Evolutionary conservation across 2,113 vertebrate species (phyloP).

Genomic region (Chrysemys picta): DNA sequence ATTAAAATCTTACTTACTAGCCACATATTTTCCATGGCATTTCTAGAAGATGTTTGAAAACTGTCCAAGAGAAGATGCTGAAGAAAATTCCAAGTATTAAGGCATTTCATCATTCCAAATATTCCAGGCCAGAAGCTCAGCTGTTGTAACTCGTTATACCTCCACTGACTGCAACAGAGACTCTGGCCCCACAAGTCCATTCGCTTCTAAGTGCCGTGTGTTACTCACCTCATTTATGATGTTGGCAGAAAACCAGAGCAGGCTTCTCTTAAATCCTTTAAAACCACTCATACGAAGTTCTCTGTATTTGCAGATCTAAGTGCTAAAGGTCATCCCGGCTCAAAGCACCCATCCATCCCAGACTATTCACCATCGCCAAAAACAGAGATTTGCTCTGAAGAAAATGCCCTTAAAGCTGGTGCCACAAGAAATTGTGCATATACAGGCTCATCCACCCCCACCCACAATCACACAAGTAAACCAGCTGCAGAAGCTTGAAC

Average conservation of each 20-base stretch:
- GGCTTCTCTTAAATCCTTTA: constrained; percentile 17
- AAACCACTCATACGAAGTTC: background rate
- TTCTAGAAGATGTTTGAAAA: background rate
- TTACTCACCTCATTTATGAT: background rate
- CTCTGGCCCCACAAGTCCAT: background rate
- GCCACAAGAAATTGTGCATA: rapidly evolving
- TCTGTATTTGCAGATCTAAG: constrained; percentile 28
- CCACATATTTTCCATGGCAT: background rate
- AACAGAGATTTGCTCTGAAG: background rate
- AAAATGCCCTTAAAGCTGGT: rapidly evolving
- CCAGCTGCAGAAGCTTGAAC: background rate
- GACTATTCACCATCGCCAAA: background rate
- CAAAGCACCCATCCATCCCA: background rate
- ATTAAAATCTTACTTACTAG: background rate
- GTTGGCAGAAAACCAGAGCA: background rate
- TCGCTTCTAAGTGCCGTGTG: background rate
- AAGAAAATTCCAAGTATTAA: background rate
- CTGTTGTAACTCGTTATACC: background rate
- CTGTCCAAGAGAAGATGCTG: background rate
- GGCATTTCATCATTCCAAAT: background rate
- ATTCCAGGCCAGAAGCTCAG: background rate
- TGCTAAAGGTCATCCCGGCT: constrained; percentile 40
- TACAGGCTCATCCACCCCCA: background rate
- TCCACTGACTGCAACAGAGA: background rate
- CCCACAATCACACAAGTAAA: background rate